Evolutionary conservation across 2,797 vertebrate species (phyloP).

Genomic region (Ispidina lecontei): DNA sequence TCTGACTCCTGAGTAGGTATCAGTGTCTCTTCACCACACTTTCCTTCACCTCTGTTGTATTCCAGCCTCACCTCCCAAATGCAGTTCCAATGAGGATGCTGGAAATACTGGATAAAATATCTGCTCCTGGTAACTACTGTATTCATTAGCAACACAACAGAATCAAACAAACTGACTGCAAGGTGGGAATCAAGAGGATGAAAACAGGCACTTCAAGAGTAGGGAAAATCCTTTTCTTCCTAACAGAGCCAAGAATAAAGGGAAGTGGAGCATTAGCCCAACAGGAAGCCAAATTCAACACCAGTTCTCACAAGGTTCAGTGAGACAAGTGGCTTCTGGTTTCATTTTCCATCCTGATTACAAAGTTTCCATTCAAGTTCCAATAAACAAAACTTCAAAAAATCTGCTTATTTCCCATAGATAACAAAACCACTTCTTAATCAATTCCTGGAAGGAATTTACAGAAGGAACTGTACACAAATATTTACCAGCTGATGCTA

Average conservation of each 20-base stretch:
- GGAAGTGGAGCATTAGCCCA: background rate
- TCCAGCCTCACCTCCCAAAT: background rate
- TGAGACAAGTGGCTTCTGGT: background rate
- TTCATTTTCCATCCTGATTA: background rate
- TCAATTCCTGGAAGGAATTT: background rate
- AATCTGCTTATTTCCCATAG: background rate
- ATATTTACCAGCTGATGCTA: background rate
- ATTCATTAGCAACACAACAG: background rate
- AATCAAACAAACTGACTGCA: background rate
- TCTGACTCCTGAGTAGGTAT: background rate
- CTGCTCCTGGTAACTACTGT: background rate
- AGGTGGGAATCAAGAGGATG: background rate
- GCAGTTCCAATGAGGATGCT: background rate
- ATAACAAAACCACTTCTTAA: background rate
- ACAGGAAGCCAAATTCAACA: background rate
- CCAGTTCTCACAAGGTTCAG: background rate
- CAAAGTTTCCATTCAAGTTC: background rate
- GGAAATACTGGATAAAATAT: background rate
- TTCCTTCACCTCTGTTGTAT: background rate
- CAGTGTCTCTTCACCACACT: background rate
- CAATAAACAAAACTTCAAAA: background rate
- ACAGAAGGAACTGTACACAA: background rate
- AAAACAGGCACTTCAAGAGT: background rate
- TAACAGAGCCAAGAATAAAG: background rate
- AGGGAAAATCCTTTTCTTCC: background rate